Percentiles rank a stretch among this genome's conserved stretches.
phyloP scores from a whole-genome alignment of 2,888 invertebrate genomes.

The Nezara viridula region DNA sequence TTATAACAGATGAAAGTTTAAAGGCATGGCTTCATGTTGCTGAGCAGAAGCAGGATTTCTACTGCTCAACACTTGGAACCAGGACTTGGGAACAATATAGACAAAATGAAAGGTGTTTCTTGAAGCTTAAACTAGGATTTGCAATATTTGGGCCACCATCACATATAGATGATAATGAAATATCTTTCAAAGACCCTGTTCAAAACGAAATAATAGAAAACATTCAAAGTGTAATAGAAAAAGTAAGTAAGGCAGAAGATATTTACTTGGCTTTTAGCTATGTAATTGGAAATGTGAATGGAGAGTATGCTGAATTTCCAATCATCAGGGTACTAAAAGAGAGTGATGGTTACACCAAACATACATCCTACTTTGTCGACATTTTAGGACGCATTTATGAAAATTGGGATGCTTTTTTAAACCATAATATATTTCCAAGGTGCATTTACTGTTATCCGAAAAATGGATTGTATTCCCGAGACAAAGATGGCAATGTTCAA shows the following conservation, averaged over 20 bases:
- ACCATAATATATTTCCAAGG: constrained; percentile 44
- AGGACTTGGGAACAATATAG: constrained; percentile 33
- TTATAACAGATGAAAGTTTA: neutral
- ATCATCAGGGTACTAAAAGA: constrained; percentile 32
- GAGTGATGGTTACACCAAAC: neutral
- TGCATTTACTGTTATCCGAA: constrained; percentile 53
- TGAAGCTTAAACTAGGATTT: constrained; percentile 36
- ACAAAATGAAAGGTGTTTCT: constrained; percentile 19
- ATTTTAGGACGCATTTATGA: constrained; percentile 42
- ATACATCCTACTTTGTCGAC: constrained; percentile 28
- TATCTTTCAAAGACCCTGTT: neutral
- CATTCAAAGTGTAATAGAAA: constrained; percentile 13
- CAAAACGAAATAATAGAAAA: constrained; percentile 2
- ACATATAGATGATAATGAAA: neutral
- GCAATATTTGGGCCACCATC: constrained; percentile 34
- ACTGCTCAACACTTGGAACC: neutral
- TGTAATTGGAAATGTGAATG: constrained; percentile 46
- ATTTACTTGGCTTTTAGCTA: constrained; percentile 48
- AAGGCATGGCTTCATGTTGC: neutral
- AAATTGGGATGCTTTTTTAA: constrained; percentile 45
- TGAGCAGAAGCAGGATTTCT: constrained; percentile 33
- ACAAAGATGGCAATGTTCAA: constrained; percentile 35
- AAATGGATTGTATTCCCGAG: constrained; percentile 42
- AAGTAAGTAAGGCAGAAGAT: constrained; percentile 11
- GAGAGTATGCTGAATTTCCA: constrained; percentile 55